These are phyloP conservation scores for Edolisoma coerulescens DNA, from an alignment of 2,113 vertebrate genomes.

Conservation along the genomic window DNA sequence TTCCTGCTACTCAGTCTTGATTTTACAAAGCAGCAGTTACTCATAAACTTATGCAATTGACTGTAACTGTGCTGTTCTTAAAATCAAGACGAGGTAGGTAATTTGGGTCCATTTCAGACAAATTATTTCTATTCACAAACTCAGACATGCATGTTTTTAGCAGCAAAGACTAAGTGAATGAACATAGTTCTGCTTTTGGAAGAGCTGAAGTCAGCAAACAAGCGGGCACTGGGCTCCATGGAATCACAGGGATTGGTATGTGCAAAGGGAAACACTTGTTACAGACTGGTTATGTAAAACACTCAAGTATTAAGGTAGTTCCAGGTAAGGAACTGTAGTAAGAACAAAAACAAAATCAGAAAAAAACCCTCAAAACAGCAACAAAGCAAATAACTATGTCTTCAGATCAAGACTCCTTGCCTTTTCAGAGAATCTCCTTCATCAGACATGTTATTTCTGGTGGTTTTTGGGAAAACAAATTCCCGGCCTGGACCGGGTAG, in stretches of 20 bases:
- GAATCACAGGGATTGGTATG: neutral
- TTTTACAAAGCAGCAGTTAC: neutral
- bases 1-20: neutral
- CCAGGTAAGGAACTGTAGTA: neutral
- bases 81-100: neutral
- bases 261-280: neutral
- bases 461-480: neutral
- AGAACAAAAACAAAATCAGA: neutral
- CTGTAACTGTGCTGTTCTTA: neutral
- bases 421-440: neutral
- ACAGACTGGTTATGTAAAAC: neutral
- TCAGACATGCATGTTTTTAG: neutral
- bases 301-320: neutral
- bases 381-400: neutral
- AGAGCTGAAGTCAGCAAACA: neutral
- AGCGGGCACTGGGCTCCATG: neutral
- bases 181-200: neutral
- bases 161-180: neutral
- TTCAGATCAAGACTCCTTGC: neutral
- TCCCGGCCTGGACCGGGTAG: neutral
- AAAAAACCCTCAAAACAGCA: neutral
- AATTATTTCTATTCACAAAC: neutral
- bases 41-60: neutral
- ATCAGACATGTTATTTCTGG: neutral
- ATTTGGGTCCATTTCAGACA: neutral